Evolutionary conservation across 2,797 vertebrate species (phyloP).

Genomic region (Gymnothorax javanicus): DNA sequence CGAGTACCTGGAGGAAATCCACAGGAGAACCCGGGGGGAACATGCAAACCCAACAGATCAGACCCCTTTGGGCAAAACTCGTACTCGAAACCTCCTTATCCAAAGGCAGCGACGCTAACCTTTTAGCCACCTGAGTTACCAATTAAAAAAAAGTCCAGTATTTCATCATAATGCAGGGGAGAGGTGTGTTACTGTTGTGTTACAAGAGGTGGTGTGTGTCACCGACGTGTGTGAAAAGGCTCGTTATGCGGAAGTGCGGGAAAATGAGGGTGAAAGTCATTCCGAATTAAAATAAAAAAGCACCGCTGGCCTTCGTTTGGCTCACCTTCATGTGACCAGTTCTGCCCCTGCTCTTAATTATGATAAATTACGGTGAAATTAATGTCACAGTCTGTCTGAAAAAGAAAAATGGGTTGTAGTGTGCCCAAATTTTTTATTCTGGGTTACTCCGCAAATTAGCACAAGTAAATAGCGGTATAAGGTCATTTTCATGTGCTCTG

Average conservation of each 20-base stretch:
- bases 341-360: not conserved
- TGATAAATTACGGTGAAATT: constrained; percentile 5
- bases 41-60: no score
- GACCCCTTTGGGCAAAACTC: no score
- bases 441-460: not conserved
- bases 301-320: not conserved
- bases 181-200: no score
- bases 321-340: constrained; percentile 1
- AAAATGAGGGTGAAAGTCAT: not conserved
- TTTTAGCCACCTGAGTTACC: no score
- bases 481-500: not conserved
- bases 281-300: not conserved
- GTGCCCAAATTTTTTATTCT: not conserved
- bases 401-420: not conserved
- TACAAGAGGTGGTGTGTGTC: no score
- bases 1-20: no score
- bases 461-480: not conserved
- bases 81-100: no score
- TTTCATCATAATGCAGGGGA: no score
- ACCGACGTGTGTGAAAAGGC: not conserved
- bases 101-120: no score
- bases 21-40: no score
- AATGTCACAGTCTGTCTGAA: not conserved
- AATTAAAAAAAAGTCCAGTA: no score
- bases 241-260: not conserved